Base-by-base conservation (phyloP, 2,888 invertebrate species). In the Agrotis ipsilon region DNA sequence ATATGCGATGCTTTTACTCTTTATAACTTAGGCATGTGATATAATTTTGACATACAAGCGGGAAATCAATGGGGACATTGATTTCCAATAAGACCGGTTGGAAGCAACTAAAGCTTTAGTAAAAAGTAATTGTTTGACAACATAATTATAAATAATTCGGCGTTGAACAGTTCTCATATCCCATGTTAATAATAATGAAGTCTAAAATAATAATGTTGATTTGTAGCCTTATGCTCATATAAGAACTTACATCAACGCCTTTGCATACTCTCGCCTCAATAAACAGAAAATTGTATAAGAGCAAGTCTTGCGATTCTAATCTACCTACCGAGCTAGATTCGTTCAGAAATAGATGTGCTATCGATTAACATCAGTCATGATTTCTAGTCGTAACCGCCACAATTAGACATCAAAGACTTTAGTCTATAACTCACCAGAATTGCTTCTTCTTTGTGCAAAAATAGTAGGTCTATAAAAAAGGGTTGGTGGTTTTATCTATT, bases 331-430 rank as follows among this genome's bases (percentile, higher is more conserved):
- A n/a, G 14, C 48, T 39, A 45, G 60, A 45, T 24, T 32, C 45
- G 46, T 62, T 58, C 58, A 68, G 52, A 77, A 77, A 77, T 79
- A 77, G 74, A 60, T 51, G 9, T 21, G 59, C 6, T 32, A 77
- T 74, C 64, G 75, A 74, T 79, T 54, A 39, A 27, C 57, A n/a
- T 19, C 21, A 52, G 14, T 48, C n/a, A 49, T 13, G 55, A 39
- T 45, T 59, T 45, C 61, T 57, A 70, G 46, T 32, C 18, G 11
- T 18, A 63, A 27, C 19, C 13, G 4, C 57, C 45, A 49, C 18
- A 65, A 68, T 65, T 61, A 74, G 27, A 78, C 48, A 54, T 80
- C 64, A 78, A 80, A 78, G 75, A 46, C 18, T 18, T 27, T n/a
- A 7, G 18, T 7, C 78, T 46, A 51, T 63, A 73, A 66, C 32